Evolutionary conservation across 2,113 vertebrate genomes (phyloP), one percentile per base, ranked within the genome.

Genomic region (Anseranas semipalmata): DNA sequence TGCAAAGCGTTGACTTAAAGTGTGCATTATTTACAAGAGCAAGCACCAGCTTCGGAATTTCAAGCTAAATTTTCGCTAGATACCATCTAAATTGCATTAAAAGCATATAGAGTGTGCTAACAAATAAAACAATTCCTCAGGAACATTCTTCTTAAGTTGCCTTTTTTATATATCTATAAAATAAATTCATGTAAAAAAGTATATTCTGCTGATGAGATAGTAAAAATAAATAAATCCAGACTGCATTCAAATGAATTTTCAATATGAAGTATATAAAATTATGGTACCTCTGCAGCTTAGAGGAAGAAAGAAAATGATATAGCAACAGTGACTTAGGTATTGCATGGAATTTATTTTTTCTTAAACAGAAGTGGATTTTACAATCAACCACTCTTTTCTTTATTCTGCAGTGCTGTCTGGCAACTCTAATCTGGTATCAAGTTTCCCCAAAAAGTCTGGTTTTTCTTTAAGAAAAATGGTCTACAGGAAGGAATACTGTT

Each of bases 151-250:
- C 84, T 89, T 91, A 95, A 96, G 77, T 74, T 89, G 62, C 16
- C 70, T 91, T 96, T 74, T 93, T 83, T 24, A 92, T 89, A 28
- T 18, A 74, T 53, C 84, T 52, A 82, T 76, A 87, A 91, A 96
- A 87, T 50, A 94, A 22, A 56, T 55, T 89, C 86, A 66, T 55
- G 80, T 73, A 87, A 85, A 95, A 92, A 89, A 67, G 76, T 72
- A 83, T 65, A 89, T 89, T 95, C 45, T 89, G 81, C 45, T 96
- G 92, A 95, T 95, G 86, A 96, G 92, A 89, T 46, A 87, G 77
- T 91, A 96, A 97, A 97, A 97, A 93, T 91, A 95, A 95, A 87
- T 83, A 96, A 92, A 95, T 87, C 50, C 55, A 74, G 84, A 33
- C 74, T 83, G 77, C 89, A 92, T 92, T 70, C 93, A 81, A 96